These are phyloP conservation scores for Macropis europaea DNA, from an alignment of 2,888 invertebrate species.

Conservation along the genomic window DNA sequence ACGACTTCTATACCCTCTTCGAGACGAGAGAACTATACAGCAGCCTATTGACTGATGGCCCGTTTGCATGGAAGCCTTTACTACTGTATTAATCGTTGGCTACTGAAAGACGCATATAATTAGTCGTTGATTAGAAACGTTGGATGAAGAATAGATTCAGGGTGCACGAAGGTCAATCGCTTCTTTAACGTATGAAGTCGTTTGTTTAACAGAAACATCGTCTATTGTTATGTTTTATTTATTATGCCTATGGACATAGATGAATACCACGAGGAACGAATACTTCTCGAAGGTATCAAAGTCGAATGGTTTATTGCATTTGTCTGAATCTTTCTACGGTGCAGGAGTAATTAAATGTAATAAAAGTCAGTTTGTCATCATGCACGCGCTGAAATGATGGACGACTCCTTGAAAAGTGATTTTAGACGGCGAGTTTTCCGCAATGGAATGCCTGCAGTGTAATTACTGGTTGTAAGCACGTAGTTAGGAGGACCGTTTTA, in stretches of 20 bases:
- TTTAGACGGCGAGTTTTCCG: too few species aligned
- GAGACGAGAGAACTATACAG: conserved; percentile 25
- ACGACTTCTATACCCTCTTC: conserved; percentile 41
- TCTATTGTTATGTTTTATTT: background rate
- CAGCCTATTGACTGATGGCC: conserved; percentile 24
- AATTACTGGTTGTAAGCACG: too few species aligned
- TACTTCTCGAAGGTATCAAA: too few species aligned
- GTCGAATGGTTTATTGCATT: too few species aligned
- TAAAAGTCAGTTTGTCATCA: too few species aligned
- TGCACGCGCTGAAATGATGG: too few species aligned
- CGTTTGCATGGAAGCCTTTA: conserved; percentile 25
- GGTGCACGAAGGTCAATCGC: conserved; percentile 20
- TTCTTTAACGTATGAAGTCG: conserved; percentile 12
- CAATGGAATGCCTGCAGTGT: too few species aligned
- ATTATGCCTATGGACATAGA: background rate
- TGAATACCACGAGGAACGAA: too few species aligned
- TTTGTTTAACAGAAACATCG: background rate
- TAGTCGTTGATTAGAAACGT: conserved; percentile 45
- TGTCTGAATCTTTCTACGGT: too few species aligned
- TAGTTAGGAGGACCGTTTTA: too few species aligned
- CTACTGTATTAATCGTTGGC: conserved; percentile 50
- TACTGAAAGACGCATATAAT: conserved; percentile 53
- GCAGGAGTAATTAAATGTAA: too few species aligned
- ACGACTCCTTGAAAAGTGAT: too few species aligned
- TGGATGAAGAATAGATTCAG: background rate